These are phyloP conservation scores for Ptychadena robeensis DNA, from an alignment of 2,797 vertebrate genomes.

Conservation along the genomic window DNA sequence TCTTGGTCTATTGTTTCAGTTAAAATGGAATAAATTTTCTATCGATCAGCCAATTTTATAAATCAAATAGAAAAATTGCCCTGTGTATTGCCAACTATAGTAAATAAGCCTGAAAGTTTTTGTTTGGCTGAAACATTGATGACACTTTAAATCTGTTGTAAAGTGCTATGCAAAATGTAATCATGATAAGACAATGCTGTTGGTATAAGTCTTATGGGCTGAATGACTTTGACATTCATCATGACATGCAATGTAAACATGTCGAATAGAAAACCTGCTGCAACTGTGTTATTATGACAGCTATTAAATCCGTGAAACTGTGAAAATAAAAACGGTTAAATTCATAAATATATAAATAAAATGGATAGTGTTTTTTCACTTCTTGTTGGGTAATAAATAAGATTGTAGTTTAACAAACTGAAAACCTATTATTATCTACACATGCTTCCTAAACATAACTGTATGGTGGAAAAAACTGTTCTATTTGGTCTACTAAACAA, in stretches of 20 bases:
- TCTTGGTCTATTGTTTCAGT: no score
- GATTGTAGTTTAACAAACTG: neutral
- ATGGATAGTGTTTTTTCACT: neutral
- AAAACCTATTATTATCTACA: constrained; percentile 8
- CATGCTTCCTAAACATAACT: neutral
- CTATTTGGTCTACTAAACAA: neutral
- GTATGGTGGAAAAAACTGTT: neutral
- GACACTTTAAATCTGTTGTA: neutral
- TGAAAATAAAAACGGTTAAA: neutral
- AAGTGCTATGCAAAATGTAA: neutral
- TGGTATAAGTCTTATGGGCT: neutral
- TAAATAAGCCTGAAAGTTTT: neutral
- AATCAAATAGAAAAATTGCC: no score
- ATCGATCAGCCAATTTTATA: no score
- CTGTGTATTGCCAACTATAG: no score
- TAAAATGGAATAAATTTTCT: no score
- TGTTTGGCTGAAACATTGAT: neutral
- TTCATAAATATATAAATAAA: neutral
- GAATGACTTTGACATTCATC: neutral
- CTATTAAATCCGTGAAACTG: neutral
- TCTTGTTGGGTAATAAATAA: constrained; percentile 9
- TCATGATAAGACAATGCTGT: neutral
- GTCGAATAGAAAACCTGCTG: neutral
- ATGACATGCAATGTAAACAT: neutral
- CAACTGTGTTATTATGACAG: neutral